Evolutionary conservation across 2,888 invertebrate species (phyloP).

Genomic region (Yponomeuta malinellus): DNA sequence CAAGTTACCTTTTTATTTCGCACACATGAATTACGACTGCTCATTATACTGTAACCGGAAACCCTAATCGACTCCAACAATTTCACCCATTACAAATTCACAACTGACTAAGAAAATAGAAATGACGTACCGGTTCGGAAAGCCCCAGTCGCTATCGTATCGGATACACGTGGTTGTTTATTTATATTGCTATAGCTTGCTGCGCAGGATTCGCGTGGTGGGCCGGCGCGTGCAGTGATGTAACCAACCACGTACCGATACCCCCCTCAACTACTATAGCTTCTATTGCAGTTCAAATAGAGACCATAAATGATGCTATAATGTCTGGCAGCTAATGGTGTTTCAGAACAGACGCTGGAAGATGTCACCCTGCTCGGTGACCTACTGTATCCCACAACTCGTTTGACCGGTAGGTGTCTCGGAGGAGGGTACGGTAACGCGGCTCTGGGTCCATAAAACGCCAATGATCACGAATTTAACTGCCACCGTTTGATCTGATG

Average conservation of each 20-base stretch:
- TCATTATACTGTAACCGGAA: too few species aligned
- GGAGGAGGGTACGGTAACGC: neutral
- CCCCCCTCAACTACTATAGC: neutral
- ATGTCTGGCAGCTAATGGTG: neutral
- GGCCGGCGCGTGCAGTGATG: constrained; percentile 30
- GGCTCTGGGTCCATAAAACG: neutral
- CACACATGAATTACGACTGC: too few species aligned
- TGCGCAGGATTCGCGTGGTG: constrained; percentile 56
- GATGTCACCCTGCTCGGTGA: neutral
- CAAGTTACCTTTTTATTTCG: too few species aligned
- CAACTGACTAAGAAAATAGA: neutral
- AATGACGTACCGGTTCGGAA: neutral
- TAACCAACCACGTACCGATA: constrained; percentile 10
- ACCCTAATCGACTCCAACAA: too few species aligned
- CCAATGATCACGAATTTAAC: neutral
- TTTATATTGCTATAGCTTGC: constrained; percentile 42
- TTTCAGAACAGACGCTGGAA: neutral
- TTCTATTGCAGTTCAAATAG: neutral
- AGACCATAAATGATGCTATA: neutral
- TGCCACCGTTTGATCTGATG: neutral
- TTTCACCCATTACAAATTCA: too few species aligned
- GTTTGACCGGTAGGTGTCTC: neutral
- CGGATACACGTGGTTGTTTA: constrained; percentile 57
- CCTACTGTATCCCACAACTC: neutral
- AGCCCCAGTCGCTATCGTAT: constrained; percentile 30